phyloP scores from a whole-genome alignment of 2,797 vertebrate species.

The Sebastes melanostomus region DNA sequence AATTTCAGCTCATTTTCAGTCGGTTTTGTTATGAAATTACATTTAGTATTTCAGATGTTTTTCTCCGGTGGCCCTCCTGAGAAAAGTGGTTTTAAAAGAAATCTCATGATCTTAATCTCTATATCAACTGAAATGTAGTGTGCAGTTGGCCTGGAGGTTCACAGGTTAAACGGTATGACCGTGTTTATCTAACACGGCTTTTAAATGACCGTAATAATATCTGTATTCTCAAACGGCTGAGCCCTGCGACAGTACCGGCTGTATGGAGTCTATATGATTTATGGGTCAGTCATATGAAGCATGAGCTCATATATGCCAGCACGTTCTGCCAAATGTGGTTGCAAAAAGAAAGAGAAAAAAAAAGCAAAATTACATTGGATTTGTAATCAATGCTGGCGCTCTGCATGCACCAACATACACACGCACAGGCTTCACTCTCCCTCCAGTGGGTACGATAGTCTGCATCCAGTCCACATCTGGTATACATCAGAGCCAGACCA shows the following conservation, averaged over 20 bases:
- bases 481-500: slow-evolving; percentile 75
- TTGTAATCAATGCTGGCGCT: slow-evolving; percentile 71
- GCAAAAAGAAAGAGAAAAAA: background rate
- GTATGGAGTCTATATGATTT: slow-evolving; percentile 60
- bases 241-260: slow-evolving; percentile 40
- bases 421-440: slow-evolving; percentile 44
- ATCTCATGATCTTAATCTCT: slow-evolving; percentile 31
- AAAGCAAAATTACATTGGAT: slow-evolving; percentile 69
- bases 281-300: slow-evolving; percentile 56
- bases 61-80: slow-evolving; percentile 13
- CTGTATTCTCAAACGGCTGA: slow-evolving; percentile 19
- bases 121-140: slow-evolving; percentile 15
- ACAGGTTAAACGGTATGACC: slow-evolving; percentile 16
- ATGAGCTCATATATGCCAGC: slow-evolving; percentile 67
- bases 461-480: slow-evolving; percentile 80
- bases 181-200: slow-evolving; percentile 19
- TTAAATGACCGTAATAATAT: slow-evolving; percentile 28
- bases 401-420: slow-evolving; percentile 32
- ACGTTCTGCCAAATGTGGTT: slow-evolving; percentile 66
- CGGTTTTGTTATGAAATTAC: background rate
- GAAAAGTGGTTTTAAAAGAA: slow-evolving; percentile 24
- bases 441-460: slow-evolving; percentile 66
- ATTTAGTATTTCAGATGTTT: slow-evolving; percentile 11
- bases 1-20: slow-evolving; percentile 12
- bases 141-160: background rate